Evolutionary conservation across 2,888 invertebrate genomes (phyloP), one percentile per base, ranked within the genome.

Genomic region (Altica lythri): DNA sequence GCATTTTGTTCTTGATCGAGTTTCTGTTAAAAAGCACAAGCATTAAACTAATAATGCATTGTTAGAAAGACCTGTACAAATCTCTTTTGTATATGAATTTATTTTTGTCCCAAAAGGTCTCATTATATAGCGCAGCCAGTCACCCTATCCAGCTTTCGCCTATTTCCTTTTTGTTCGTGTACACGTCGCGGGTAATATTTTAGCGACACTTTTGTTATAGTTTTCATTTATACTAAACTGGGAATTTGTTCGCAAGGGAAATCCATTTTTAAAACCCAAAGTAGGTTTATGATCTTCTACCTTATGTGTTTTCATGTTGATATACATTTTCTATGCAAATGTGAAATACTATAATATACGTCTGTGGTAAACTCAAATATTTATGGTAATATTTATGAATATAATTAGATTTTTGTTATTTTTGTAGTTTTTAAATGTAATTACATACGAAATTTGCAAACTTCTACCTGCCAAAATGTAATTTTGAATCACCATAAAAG

Each of bases 291-390:
- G 48, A 49, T 49, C 48, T 40, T 49, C 25, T 40, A 49, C 48
- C 48, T 49, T 30, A 40, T 49, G 40, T 49, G 40, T 40, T 49
- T 40, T 38, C 48, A 22, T 40, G 48, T 40, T 32, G 40, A 32
- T 49, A n/a, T n/a, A 49, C 40, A 49, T 49, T 49, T 49, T 49
- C 22, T 49, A 49, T 49, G 48, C 40, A 49, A 49, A 49, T 49
- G 48, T 22, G 32, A 35, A 18, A n/a, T n/a, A n/a, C n/a, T n/a
- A n/a, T n/a, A n/a, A n/a, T n/a, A n/a, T n/a, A n/a, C n/a, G n/a
- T n/a, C n/a, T n/a, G n/a, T n/a, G n/a, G n/a, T n/a, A n/a, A n/a
- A n/a, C n/a, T n/a, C n/a, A n/a, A n/a, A n/a, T n/a, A n/a, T n/a
- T n/a, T n/a, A n/a, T n/a, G n/a, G n/a, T n/a, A n/a, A n/a, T n/a